Conservation (phyloP, 2,797 vertebrate genomes). For the Gymnothorax javanicus region DNA sequence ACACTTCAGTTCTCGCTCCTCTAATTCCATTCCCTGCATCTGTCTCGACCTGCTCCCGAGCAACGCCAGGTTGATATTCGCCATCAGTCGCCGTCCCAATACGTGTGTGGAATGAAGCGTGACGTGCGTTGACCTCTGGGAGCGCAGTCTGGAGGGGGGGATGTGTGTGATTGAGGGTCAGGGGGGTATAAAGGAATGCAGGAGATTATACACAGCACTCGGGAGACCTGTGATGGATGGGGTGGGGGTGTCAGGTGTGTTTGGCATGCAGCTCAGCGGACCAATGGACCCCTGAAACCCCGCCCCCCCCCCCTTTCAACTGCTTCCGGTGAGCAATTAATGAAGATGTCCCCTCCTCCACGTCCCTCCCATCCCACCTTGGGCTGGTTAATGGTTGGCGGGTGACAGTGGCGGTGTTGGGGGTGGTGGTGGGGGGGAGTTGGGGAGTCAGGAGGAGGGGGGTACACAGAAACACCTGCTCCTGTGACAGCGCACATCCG, state of each 20-base stretch:
- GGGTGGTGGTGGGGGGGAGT: slow-evolving; percentile 28
- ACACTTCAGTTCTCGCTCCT: slow-evolving; percentile 72
- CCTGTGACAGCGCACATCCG: slow-evolving; percentile 47
- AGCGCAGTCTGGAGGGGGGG: not conserved
- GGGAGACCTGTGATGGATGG: not conserved
- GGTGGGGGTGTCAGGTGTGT: not conserved
- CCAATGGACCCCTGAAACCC: not conserved
- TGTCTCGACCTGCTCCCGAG: not conserved
- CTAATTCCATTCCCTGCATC: slow-evolving; percentile 7
- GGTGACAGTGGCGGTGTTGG: slow-evolving; percentile 15
- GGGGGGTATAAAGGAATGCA: not conserved
- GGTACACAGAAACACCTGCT: slow-evolving; percentile 54
- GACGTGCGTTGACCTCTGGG: not conserved
- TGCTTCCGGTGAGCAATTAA: not conserved
- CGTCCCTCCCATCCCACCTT: not conserved
- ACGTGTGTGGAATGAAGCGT: not conserved
- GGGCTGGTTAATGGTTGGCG: not conserved
- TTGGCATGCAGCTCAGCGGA: not conserved
- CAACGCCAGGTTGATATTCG: not conserved
- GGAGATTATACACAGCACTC: not conserved
- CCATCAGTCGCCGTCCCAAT: not conserved
- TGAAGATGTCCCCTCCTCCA: not conserved
- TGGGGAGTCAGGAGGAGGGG: not conserved
- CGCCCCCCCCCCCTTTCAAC: not conserved
- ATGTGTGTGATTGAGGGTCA: not conserved